Evolutionary conservation across 2,113 vertebrate species (phyloP).

Genomic region (Centropus unirufus): DNA sequence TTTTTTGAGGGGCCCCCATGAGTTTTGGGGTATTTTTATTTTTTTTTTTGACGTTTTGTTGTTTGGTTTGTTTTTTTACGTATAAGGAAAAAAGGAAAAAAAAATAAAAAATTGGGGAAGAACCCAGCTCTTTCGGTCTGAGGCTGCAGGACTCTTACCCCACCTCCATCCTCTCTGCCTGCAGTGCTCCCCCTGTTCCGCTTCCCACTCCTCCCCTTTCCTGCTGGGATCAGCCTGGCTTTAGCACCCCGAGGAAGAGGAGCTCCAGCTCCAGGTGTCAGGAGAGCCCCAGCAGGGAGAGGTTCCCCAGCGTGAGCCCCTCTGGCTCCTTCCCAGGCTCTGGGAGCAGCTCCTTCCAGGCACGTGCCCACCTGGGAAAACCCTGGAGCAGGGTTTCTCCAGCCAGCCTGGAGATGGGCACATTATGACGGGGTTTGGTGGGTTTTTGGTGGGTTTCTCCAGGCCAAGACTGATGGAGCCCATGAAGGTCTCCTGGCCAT

Average conservation of each 20-base stretch:
- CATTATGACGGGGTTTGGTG: not conserved
- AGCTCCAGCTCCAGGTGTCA: not conserved
- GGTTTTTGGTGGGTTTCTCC: not conserved
- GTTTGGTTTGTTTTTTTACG: not conserved
- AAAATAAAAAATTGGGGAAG: slow-evolving; percentile 62
- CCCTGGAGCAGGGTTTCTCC: not conserved
- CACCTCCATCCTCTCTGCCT: slow-evolving; percentile 55
- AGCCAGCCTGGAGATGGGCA: not conserved
- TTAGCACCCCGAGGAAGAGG: not conserved
- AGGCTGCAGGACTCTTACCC: slow-evolving; percentile 74
- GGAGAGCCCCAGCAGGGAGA: not conserved
- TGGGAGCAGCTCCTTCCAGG: not conserved
- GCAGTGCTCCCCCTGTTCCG: not conserved
- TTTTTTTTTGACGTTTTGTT: not conserved
- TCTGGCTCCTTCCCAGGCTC: not conserved
- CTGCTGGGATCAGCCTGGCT: not conserved
- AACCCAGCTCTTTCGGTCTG: slow-evolving; percentile 84
- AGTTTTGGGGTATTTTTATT: not conserved
- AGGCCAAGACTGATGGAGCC: not conserved
- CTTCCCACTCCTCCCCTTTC: not conserved
- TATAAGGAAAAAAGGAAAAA: slow-evolving; percentile 2
- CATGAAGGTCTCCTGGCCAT: not conserved
- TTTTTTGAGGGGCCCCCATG: slow-evolving; percentile 54
- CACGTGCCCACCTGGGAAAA: not conserved
- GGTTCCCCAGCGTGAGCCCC: not conserved